Base-by-base conservation (phyloP, 2,888 invertebrate genomes). In the Mystacides longicornis region DNA sequence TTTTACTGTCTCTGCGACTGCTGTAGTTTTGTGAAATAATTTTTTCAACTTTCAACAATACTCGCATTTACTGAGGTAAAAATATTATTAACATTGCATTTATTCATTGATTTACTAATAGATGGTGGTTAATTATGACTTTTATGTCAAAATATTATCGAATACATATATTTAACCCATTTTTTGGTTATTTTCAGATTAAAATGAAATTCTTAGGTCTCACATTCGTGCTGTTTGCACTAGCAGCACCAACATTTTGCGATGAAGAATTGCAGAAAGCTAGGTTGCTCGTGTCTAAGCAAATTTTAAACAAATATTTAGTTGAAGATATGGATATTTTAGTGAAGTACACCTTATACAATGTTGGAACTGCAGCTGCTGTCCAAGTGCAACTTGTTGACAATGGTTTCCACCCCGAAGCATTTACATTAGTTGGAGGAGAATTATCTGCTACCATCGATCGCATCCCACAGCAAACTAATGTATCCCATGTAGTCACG, bases 291-390 rank as follows among this genome's bases (percentile, higher is more conserved):
- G 86, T 94, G 21, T 91, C 93, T 9, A 98, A 98, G 75, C 91
- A 93, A 74, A 88, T 98, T 66, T 80, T 96, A 58, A 98, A 98
- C 70, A 93, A 91, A 74, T 97, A 94, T 69, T 78, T 98, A 60
- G 97, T 99, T 1, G 96, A 98, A 78, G 89, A 89, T 67, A 92
- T 93, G 85, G 98, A 99, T 71, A 85, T 98, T 65, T 83, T 97
- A 60, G 86, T 98, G 43, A 93, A 96, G 75, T 98, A 98, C 71
- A 91, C 89, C 14, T 78, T 98, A 56, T 94, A 85, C 76, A 98
- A 98, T 71, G 88, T 96, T 59, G 98, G 98, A 50, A 89, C 83
- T 59, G 87, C 89, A 60, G 89, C 95, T 55, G 97, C 97, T 23
- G 83, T 91, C 33, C 86, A 90, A 69, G 93, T 98, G 2, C 85